Base-by-base conservation (phyloP, 2,113 vertebrate species). In the Ahaetulla prasina region DNA sequence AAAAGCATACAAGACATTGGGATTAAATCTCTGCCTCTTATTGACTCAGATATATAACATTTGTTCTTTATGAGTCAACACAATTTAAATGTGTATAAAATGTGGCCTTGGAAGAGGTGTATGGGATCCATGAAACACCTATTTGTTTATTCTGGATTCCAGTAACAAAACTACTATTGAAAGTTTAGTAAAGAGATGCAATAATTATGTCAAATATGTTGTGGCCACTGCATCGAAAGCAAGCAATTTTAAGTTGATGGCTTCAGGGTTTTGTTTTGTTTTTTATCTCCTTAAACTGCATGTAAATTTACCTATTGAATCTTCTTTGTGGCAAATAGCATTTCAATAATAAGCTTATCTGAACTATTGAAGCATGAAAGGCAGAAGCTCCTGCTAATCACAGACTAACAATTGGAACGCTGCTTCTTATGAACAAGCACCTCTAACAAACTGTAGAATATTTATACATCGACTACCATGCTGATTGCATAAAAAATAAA, bases 281-380 rank as follows among this genome's bases (percentile, higher is more conserved):
- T 20, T 50, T 25, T 25, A 39, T 30, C 23, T 68, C 49, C 68
- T 68, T 87, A 43, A 87, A 1, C 92, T 91, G 10, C 0, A 0
- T 89, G 96, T 93, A 91, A 85, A 91, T 93, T 95, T 95, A 49
- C 45, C 60, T 90, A 90, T 85, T 93, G 54, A 30, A 91, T 94
- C 39, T 95, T 8, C 95, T 95, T 95, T 2, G 7, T 54, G 57
- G 5, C 80, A 85, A 90, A 6, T 89, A n/a, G 47, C 87, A 2
- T 47, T 88, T 94, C 94, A 91, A 89, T 49, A 90, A 52, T 95
- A 35, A 95, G 50, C 93, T 96, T 94, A 60, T 91, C 63, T 85
- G 47, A 92, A 43, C 89, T 93, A 90, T 92, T 88, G 85, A 94
- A 92, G 85, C 54, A 27, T 87, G 55, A 95, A 43, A 92, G 87